Conservation (phyloP, 2,113 vertebrate genomes). For the Lamprotornis superbus region DNA sequence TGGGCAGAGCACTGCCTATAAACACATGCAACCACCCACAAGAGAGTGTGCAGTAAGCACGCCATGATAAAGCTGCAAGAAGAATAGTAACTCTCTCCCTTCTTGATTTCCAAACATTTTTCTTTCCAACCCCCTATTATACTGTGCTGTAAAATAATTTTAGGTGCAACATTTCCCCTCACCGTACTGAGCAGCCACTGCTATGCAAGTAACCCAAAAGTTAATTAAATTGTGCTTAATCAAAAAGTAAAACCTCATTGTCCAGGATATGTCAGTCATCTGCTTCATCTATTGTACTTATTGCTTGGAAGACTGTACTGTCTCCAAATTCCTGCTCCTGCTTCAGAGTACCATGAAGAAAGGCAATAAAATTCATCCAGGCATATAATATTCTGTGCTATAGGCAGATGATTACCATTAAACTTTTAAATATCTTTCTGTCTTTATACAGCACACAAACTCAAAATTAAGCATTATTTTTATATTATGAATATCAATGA, state of each 20-base stretch:
- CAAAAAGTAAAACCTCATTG: background rate
- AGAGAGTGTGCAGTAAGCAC: background rate
- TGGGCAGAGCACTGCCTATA: background rate
- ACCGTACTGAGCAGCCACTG: background rate
- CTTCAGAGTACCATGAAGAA: background rate
- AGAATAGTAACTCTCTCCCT: background rate
- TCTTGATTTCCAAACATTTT: background rate
- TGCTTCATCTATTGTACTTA: background rate
- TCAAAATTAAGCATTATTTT: constrained; percentile 13
- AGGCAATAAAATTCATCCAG: background rate
- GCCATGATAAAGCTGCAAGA: background rate
- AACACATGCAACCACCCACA: background rate
- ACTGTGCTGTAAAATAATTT: background rate
- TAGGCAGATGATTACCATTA: background rate
- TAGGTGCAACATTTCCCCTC: background rate
- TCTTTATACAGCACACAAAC: background rate
- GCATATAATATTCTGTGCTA: background rate
- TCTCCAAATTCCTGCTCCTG: background rate
- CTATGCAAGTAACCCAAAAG: background rate
- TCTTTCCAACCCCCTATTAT: background rate
- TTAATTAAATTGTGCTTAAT: background rate
- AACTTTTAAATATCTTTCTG: background rate
- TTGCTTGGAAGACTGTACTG: background rate
- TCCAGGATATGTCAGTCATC: background rate
- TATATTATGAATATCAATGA: background rate